Evolutionary conservation across 2,113 vertebrate genomes (phyloP).

Genomic region (Electrona antarctica): DNA sequence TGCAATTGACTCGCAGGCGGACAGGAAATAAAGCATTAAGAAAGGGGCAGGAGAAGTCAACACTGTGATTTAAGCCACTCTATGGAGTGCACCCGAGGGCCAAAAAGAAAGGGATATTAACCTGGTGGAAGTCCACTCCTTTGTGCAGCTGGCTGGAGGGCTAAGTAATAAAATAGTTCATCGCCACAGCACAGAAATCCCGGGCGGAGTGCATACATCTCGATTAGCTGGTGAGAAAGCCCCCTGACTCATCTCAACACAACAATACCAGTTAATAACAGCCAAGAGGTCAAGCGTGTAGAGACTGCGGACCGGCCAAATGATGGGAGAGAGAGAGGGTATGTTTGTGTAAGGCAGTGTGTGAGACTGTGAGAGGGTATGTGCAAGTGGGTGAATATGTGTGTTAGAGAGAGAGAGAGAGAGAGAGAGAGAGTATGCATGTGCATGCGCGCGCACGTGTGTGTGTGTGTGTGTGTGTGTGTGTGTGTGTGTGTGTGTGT

Average conservation of each 20-base stretch:
- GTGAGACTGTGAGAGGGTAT: too few species aligned
- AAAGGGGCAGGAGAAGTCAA: slow-evolving; percentile 46
- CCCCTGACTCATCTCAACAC: slow-evolving; percentile 64
- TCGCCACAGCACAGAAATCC: slow-evolving; percentile 53
- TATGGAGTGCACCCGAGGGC: slow-evolving; percentile 34
- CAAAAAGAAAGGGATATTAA: slow-evolving; percentile 57
- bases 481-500: too few species aligned
- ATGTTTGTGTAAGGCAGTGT: too few species aligned
- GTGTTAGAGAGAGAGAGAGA: too few species aligned
- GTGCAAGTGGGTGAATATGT: too few species aligned
- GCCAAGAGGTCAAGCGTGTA: slow-evolving; percentile 44
- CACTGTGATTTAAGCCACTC: slow-evolving; percentile 54
- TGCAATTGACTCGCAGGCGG: slow-evolving; percentile 43
- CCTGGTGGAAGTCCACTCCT: slow-evolving; percentile 66
- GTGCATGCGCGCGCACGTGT: too few species aligned
- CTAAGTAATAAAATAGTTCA: slow-evolving; percentile 70
- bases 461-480: too few species aligned
- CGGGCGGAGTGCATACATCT: slow-evolving; percentile 63
- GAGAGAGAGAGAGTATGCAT: too few species aligned
- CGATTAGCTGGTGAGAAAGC: slow-evolving; percentile 65
- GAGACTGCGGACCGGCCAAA: slow-evolving; percentile 20
- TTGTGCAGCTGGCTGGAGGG: slow-evolving; percentile 64
- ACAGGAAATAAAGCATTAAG: slow-evolving; percentile 51
- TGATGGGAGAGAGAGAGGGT: too few species aligned
- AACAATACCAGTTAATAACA: slow-evolving; percentile 58